Conservation (phyloP, 2,113 vertebrate genomes). For the Dolichallabes microphthalmus region DNA sequence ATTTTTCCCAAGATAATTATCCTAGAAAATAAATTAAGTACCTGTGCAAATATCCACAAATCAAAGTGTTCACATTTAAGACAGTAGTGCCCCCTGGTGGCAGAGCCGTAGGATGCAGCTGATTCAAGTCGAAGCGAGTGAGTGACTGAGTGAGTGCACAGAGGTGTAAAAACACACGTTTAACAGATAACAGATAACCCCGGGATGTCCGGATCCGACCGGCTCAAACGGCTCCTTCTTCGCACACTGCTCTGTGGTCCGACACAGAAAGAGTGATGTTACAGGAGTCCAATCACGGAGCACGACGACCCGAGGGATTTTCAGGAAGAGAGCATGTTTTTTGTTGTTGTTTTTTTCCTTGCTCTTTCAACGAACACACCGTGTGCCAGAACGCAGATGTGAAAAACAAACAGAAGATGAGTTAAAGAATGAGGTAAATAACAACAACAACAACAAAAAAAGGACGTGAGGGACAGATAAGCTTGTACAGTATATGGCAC, state of each 20-base stretch:
- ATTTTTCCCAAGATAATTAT: constrained; percentile 69
- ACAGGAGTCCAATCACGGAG: constrained; percentile 46
- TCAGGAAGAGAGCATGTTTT: neutral
- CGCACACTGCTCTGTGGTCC: constrained; percentile 20
- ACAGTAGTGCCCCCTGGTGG: constrained; percentile 76
- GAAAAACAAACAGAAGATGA: constrained; percentile 7
- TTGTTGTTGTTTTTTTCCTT: neutral
- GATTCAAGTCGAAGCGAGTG: constrained; percentile 77
- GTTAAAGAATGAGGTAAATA: neutral
- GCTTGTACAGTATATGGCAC: neutral
- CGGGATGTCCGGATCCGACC: neutral
- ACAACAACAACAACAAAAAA: neutral
- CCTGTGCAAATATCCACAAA: constrained; percentile 82
- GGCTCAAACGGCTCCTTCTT: constrained; percentile 10
- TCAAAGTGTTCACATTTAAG: constrained; percentile 82
- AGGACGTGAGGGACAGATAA: neutral
- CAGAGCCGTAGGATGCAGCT: constrained; percentile 71
- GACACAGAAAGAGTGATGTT: constrained; percentile 26
- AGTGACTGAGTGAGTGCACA: constrained; percentile 61
- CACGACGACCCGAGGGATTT: constrained; percentile 30
- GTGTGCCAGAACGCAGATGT: constrained; percentile 3
- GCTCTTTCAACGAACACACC: neutral
- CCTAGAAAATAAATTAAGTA: constrained; percentile 82
- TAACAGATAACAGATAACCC: constrained; percentile 35
- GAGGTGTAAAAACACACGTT: constrained; percentile 67